Evolutionary conservation across 2,797 vertebrate species (phyloP), one percentile per base, ranked within the genome.

Genomic region (Huso huso): DNA sequence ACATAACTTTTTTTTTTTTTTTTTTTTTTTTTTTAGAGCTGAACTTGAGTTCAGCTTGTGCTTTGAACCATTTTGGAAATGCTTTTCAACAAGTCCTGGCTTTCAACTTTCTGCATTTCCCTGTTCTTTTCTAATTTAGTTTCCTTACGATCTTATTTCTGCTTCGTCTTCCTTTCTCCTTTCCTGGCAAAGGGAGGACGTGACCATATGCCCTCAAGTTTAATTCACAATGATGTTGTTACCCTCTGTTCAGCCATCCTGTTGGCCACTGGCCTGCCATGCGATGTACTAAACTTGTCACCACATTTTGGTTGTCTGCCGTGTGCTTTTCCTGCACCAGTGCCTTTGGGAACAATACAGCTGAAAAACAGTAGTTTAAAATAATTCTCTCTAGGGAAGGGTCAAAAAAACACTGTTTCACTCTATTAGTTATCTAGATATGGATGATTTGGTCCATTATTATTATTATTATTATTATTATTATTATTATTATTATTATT

Each of bases 251-350:
- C 37, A 64, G 78, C 72, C 80, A 82, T 81, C 82, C 81, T 83
- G 78, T 74, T 75, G 77, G 66, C 69, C 69, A 66, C 69, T 10
- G 10, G 57, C 49, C 65, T 63, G 61, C 64, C 65, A 55, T 70
- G 72, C 72, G 66, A 83, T 81, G 67, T 73, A 49, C 70, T 84
- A 82, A 87, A 87, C 6, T 60, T 85, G 82, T 86, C 80, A 80
- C 66, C 71, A 61, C 9, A n/a, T 50, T 70, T 62, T 62, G 72
- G 71, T 71, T 52, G 64, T 82, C 81, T 80, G 81, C 79, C 78
- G 76, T 71, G 65, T 75, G 68, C 76, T 68, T 70, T 64, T 69
- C 63, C 61, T 63, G 3, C 65, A 15, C 6, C 49, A 68, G 18
- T 69, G 72, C 70, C 70, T 72, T 62, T 71, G 8, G 58, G 69